These are phyloP conservation scores for Muschampia staudingeri DNA, from an alignment of 2,888 invertebrate species.

Conservation along the genomic window DNA sequence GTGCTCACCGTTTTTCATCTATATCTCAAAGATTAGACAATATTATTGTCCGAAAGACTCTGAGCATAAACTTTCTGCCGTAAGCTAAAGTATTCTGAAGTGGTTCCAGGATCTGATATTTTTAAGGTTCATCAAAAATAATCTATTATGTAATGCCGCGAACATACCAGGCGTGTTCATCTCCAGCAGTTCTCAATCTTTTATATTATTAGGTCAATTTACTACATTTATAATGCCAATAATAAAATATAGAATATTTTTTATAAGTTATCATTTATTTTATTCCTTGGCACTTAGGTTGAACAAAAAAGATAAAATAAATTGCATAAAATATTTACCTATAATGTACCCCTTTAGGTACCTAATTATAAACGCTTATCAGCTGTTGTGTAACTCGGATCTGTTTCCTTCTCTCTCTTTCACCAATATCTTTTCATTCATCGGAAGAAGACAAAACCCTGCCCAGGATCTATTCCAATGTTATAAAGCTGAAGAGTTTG, in stretches of 20 bases:
- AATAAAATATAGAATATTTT: slow-evolving; percentile 23
- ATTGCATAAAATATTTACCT: slow-evolving; percentile 38
- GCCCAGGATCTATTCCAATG: slow-evolving; percentile 32
- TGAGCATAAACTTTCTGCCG: slow-evolving; percentile 38
- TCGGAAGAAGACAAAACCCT: slow-evolving; percentile 37
- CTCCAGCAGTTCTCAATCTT: slow-evolving; percentile 38
- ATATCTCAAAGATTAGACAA: slow-evolving; percentile 38
- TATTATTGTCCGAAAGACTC: slow-evolving; percentile 38
- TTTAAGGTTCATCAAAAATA: slow-evolving; percentile 37
- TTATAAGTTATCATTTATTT: slow-evolving; percentile 36
- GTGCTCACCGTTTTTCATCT: slow-evolving; percentile 38
- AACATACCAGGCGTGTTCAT: slow-evolving; percentile 37
- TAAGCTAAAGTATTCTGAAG: slow-evolving; percentile 37
- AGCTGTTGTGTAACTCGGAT: slow-evolving; percentile 30
- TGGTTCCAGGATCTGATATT: slow-evolving; percentile 38
- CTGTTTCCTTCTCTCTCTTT: slow-evolving; percentile 38
- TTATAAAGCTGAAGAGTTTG: slow-evolving; percentile 19
- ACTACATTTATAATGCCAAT: slow-evolving; percentile 38
- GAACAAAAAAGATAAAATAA: slow-evolving; percentile 38
- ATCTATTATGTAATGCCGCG: slow-evolving; percentile 25
- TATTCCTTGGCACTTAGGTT: slow-evolving; percentile 28
- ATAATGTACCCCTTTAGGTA: slow-evolving; percentile 23
- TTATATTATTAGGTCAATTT: slow-evolving; percentile 38
- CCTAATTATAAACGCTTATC: slow-evolving; percentile 19
- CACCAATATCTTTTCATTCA: slow-evolving; percentile 38